Evolutionary conservation across 2,888 invertebrate genomes (phyloP).

Genomic region (Metallyticus violacea): DNA sequence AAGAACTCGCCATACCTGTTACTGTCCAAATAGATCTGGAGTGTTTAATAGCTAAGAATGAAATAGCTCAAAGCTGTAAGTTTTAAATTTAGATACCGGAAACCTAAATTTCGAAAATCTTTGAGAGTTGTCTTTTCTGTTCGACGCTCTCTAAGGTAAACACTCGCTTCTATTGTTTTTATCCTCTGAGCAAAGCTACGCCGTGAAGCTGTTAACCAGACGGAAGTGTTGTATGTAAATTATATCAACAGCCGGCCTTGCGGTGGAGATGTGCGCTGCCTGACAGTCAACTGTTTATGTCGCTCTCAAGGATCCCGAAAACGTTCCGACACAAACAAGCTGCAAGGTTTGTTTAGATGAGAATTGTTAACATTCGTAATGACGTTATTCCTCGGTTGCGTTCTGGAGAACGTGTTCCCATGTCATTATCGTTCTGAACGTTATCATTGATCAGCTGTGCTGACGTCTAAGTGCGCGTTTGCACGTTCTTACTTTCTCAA

Average conservation of each 20-base stretch:
- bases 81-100: too few relatives aligned
- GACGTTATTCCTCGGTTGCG: neutral
- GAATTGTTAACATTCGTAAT: neutral
- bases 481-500: neutral
- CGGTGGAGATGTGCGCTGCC: neutral
- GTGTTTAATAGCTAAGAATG: too few relatives aligned
- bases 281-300: neutral
- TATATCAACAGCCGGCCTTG: neutral
- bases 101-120: too few relatives aligned
- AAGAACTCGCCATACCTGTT: too few relatives aligned
- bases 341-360: neutral
- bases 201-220: neutral
- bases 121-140: too few relatives aligned
- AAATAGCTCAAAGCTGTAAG: too few relatives aligned
- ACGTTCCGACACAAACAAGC: neutral
- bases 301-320: neutral
- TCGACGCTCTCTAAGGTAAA: neutral
- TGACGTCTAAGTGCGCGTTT: neutral
- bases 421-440: neutral
- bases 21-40: too few relatives aligned
- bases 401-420: neutral
- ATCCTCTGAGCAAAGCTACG: neutral
- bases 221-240: neutral
- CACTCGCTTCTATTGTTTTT: neutral
- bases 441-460: neutral